phyloP scores from a whole-genome alignment of 2,888 invertebrate genomes.

The Ashinkailepas kermadecensis region DNA sequence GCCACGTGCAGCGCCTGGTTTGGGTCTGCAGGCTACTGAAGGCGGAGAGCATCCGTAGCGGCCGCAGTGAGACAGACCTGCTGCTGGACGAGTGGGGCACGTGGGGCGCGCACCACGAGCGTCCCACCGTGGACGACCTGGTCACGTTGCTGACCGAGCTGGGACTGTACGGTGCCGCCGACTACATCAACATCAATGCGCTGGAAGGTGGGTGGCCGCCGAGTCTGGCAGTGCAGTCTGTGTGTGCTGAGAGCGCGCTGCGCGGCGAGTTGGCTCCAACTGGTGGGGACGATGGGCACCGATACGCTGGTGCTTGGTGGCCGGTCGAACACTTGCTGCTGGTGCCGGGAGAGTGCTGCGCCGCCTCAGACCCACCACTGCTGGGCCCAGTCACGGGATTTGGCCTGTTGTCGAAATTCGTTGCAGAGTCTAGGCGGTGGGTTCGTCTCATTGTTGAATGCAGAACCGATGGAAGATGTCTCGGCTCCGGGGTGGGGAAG shows the following conservation, averaged over 20 bases:
- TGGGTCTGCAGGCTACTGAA: slow-evolving; percentile 23
- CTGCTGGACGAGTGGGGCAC: slow-evolving; percentile 34
- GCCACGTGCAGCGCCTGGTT: too few species aligned
- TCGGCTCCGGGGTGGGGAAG: too few species aligned
- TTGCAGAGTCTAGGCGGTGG: too few species aligned
- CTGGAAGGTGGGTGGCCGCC: slow-evolving; percentile 27
- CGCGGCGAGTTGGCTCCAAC: neutral
- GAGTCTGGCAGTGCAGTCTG: neutral
- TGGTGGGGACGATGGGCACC: neutral
- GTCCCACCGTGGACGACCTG: slow-evolving; percentile 31
- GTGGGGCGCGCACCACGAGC: slow-evolving; percentile 28
- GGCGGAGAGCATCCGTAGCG: slow-evolving; percentile 4
- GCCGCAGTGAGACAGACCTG: slow-evolving; percentile 26
- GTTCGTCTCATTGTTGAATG: too few species aligned
- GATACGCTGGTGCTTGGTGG: neutral
- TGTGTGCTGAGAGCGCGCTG: neutral
- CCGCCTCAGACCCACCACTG: too few species aligned
- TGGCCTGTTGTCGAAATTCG: too few species aligned
- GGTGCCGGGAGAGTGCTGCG: too few species aligned
- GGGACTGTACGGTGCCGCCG: slow-evolving; percentile 30
- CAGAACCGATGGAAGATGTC: too few species aligned
- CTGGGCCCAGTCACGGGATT: too few species aligned
- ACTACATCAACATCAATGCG: slow-evolving; percentile 30
- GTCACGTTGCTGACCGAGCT: slow-evolving; percentile 27
- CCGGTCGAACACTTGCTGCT: neutral